phyloP scores from a whole-genome alignment of 2,797 vertebrate genomes.

The Propithecus deckenii region DNA sequence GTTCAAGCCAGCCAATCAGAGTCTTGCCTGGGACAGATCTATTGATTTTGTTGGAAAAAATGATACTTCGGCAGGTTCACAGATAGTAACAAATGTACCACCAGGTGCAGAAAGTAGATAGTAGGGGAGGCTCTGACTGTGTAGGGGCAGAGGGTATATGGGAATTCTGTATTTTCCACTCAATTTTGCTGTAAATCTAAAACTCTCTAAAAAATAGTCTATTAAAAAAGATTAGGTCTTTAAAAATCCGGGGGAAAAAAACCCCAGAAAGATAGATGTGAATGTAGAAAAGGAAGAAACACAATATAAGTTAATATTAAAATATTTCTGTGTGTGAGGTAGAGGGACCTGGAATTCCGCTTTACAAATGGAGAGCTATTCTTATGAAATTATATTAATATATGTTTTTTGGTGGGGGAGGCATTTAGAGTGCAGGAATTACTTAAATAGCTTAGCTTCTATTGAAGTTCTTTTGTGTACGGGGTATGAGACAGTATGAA shows the following conservation, averaged over 20 bases:
- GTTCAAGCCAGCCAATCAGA: not conserved
- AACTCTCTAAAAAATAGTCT: not conserved
- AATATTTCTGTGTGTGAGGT: not conserved
- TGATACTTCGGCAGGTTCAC: not conserved
- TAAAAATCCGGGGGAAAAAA: not conserved
- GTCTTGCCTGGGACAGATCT: not conserved
- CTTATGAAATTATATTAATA: not conserved
- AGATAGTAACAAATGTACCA: not conserved
- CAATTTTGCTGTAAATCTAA: not conserved
- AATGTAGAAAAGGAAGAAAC: not conserved
- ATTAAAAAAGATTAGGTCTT: not conserved
- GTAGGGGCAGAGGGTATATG: too few relatives aligned
- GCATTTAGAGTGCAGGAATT: not conserved
- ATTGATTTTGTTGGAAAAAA: not conserved
- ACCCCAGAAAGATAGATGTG: not conserved
- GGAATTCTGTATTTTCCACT: not conserved
- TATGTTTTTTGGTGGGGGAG: not conserved
- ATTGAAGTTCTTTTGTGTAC: not conserved
- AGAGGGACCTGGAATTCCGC: not conserved
- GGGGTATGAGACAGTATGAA: not conserved
- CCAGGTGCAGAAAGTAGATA: fast-evolving
- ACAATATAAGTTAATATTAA: conserved; percentile 20
- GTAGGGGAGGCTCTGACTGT: not conserved
- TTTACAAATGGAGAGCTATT: conserved; percentile 18
- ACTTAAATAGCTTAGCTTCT: not conserved